Evolutionary conservation across 2,113 vertebrate genomes (phyloP), one percentile per base, ranked within the genome.

Genomic region (Arothron firmamentum): DNA sequence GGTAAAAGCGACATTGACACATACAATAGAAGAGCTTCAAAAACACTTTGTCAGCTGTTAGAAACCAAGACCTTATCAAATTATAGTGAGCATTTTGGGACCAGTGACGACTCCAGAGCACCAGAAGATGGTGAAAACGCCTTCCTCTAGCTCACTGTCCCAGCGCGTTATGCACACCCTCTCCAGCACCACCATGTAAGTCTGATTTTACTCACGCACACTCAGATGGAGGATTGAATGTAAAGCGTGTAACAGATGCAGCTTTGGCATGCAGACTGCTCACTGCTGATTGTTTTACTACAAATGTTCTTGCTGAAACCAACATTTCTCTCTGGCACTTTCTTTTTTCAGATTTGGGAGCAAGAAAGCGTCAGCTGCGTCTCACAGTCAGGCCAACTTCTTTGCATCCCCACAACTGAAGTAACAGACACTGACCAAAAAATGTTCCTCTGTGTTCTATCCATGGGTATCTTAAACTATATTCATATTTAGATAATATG

Each of bases 61-160:
- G 14, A 2, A 72, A 59, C 53, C 28, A 28, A 54, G 3, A 5
- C 42, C 65, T 4, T 51, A 15, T 34, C 54, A 15, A 28, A 62
- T 20, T 77, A n/a, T 13, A 97, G 95, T 94, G 81, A 96, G 95
- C 75, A 91, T 97, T 41, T 56, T 98, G 66, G 96, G 95, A 5
- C 95, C 95, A 1, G 85, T 97, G 72, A 96, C 94, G 3, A 97
- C 96, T 48, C 96, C 96, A 0, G 95, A 98, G 43, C 93, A 92
- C 46, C 94, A 96, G 62, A 67, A 67, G 81, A 86, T 96, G 83
- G 70, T 76, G 57, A 98, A 96, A 88, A 97, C 94, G 0, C 92
- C 94, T 0, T 95, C 93, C 0, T 94, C 95, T 20, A 93, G 93
- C 75, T 98, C 96, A 0, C 81, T 98, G 75, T 95, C 95, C 1